Base-by-base conservation (phyloP, 1,140 invertebrate species). In the Bilobella aurantiaca region DNA sequence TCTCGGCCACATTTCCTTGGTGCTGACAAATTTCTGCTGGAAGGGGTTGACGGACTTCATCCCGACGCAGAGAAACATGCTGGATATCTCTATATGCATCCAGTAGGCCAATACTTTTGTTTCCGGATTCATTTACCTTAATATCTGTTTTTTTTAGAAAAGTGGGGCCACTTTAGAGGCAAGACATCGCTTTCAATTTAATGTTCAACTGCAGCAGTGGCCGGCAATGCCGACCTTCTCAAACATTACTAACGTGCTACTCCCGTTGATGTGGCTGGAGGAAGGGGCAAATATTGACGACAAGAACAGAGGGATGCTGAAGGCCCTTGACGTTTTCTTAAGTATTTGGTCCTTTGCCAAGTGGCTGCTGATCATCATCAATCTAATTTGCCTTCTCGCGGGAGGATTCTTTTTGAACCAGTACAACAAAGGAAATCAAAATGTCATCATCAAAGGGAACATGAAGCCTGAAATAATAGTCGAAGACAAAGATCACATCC, bases 201-300 rank as follows among this genome's bases (percentile, higher is more conserved):
- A 34, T 23, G 28, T 62, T 62, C 34, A 12, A 3, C 3, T 62
- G 29, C 3, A 42, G 30, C 32, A 34, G 21, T 63, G 47, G 37
- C 2, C 3, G 14, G 8, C 37, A 12, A 63, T 63, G 61, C 61
- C 61, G 3, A 47, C 61, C 16, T 63, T 63, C 31, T 5, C 23
- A 27, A 63, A 46, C 3, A 18, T 49, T 18, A 3, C 34, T 5
- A 30, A 3, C 16, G 21, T 25, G 3, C 16, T 49, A 5, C 2
- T 63, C 18, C 61, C 61, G 29, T 2, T 63, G 3, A 49, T 49
- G 42, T 63, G 61, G 61, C 12, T 63, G 8, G 61, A 63, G 23
- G 37, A 63, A 27, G 34, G 25, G 12, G 57, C 23, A 12, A 12
- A 58, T 28, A 27, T 58, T 29, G 57, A 58, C 28, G 2, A 3